Percentiles rank a stretch among this genome's conserved stretches.
phyloP scores from a whole-genome alignment of 1,140 invertebrate species.

The Aphidius gifuensis region DNA sequence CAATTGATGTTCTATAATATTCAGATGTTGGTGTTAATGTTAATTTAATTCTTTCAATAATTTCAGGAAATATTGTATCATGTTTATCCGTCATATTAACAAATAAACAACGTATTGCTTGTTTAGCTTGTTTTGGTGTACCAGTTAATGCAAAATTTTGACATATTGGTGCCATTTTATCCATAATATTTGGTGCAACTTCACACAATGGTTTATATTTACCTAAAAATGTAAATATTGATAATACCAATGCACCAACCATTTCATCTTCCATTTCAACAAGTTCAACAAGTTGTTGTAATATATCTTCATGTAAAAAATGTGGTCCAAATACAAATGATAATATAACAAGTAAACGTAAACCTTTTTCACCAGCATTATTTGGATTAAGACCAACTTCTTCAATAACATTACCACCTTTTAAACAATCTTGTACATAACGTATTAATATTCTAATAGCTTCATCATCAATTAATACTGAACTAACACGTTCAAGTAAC shows the following conservation, averaged over 20 bases:
- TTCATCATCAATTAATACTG: constrained; percentile 91
- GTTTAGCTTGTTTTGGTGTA: constrained; percentile 93
- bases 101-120: constrained; percentile 88
- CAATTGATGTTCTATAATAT: constrained; percentile 89
- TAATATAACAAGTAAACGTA: constrained; percentile 78
- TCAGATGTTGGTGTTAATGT: constrained; percentile 76
- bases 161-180: constrained; percentile 77
- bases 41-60: constrained; percentile 77
- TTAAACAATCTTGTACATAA: constrained; percentile 62
- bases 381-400: constrained; percentile 75
- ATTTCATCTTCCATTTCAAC: constrained; percentile 78
- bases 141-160: constrained; percentile 83
- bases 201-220: constrained; percentile 80
- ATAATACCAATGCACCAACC: constrained; percentile 77
- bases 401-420: constrained; percentile 66
- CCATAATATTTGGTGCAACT: constrained; percentile 67
- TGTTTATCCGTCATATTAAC: constrained; percentile 80
- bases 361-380: constrained; percentile 77
- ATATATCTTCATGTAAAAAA: constrained; percentile 83
- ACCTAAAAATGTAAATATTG: constrained; percentile 82
- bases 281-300: constrained; percentile 75
- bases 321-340: constrained; percentile 90
- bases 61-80: constrained; percentile 79
- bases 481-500: constrained; percentile 88
- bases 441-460: constrained; percentile 65